A percentile compares a stretch with the other conserved stretches of the same genome.
Evolutionary conservation across 2,888 invertebrate genomes (phyloP).

Genomic region (Amblyjoppa fuscipennis): DNA sequence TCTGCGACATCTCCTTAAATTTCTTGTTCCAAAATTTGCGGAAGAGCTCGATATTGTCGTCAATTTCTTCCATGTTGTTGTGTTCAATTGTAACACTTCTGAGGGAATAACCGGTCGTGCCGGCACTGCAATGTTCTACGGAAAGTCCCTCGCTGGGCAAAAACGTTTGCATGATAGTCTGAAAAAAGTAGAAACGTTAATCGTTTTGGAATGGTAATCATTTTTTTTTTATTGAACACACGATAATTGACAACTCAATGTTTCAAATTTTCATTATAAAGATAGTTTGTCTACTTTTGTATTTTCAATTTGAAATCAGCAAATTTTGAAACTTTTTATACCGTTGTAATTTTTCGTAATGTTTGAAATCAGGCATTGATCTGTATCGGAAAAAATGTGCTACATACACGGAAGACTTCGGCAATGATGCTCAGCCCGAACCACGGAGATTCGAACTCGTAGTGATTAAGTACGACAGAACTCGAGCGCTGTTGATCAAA

Average conservation of each 20-base stretch:
- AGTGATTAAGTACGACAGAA: constrained; percentile 94
- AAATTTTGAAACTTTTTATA: too few relatives aligned
- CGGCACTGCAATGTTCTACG: constrained; percentile 89
- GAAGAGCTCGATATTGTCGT: constrained; percentile 91
- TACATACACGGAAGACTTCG: too few relatives aligned
- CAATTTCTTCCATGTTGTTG: constrained; percentile 89
- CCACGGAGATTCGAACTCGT: constrained; percentile 90
- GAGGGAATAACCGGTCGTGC: constrained; percentile 91
- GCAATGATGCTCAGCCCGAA: constrained; percentile 86
- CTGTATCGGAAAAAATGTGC: constrained; percentile 87
- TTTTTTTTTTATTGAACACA: too few relatives aligned
- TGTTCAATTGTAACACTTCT: constrained; percentile 92
- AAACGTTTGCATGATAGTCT: constrained; percentile 88
- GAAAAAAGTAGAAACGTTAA: constrained; percentile 60
- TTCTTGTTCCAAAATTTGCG: constrained; percentile 88
- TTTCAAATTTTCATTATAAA: too few relatives aligned
- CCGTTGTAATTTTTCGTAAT: too few relatives aligned
- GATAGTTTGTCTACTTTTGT: too few relatives aligned
- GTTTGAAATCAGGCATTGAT: too few relatives aligned
- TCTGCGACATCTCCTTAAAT: constrained; percentile 87
- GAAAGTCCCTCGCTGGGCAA: too few relatives aligned
- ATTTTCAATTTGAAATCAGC: too few relatives aligned
- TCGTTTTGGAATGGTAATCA: too few relatives aligned
- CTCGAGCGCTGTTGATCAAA: constrained; percentile 91
- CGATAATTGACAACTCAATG: too few relatives aligned